These are phyloP conservation scores for Zoanthus sociatus DNA, from an alignment of 92 coral and sea anemone genomes.

Conservation along the genomic window DNA sequence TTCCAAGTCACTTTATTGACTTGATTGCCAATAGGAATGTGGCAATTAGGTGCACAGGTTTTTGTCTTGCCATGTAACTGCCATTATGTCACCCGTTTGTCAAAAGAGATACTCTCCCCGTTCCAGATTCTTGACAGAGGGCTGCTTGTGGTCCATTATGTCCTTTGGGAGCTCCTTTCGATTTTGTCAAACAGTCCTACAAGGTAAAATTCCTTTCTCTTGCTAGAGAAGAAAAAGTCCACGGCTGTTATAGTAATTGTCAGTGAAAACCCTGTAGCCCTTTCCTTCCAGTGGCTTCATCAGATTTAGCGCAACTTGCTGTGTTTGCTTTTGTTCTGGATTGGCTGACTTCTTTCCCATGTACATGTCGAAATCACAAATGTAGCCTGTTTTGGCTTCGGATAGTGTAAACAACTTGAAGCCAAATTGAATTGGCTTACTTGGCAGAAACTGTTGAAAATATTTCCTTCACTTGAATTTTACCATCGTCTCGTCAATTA, in stretches of 20 bases:
- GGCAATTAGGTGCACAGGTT: slow-evolving; percentile 52
- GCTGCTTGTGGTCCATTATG: slow-evolving; percentile 41
- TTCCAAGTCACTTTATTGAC: slow-evolving; percentile 17
- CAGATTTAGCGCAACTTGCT: not conserved
- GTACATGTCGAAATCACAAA: not conserved
- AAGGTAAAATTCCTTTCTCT: not conserved
- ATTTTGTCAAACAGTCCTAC: not conserved
- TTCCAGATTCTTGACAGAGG: slow-evolving; percentile 34
- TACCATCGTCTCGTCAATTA: slow-evolving; percentile 52
- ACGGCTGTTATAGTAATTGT: not conserved
- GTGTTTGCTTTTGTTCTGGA: not conserved
- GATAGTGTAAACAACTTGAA: slow-evolving; percentile 55
- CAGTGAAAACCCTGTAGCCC: not conserved
- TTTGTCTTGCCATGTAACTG: slow-evolving; percentile 66
- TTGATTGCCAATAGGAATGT: slow-evolving; percentile 37
- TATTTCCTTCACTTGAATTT: not conserved
- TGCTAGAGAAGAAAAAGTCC: not conserved
- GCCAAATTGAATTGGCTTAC: slow-evolving; percentile 62
- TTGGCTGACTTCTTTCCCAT: not conserved
- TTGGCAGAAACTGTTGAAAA: slow-evolving; percentile 54
- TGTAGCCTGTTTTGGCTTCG: not conserved
- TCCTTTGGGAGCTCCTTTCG: slow-evolving; percentile 51
- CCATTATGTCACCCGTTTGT: slow-evolving; percentile 44
- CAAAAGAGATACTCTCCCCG: slow-evolving; percentile 46
- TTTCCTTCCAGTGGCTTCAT: not conserved